Percentiles rank a stretch among this genome's conserved stretches.
Evolutionary conservation across 2,888 invertebrate species (phyloP).

Genomic region (Trichopria drosophilae): DNA sequence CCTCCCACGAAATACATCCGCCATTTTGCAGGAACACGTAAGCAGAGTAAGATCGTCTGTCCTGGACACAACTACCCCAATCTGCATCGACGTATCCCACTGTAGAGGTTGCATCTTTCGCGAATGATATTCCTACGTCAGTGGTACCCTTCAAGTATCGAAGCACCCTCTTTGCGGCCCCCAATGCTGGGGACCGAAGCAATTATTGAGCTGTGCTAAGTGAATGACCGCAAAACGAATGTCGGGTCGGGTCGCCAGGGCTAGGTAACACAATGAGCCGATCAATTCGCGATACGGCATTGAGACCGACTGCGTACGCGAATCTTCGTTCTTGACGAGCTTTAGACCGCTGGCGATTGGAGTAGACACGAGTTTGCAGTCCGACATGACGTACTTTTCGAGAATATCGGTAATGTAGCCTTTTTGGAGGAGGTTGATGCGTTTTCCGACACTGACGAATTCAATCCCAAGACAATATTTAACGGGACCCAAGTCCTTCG

Average conservation of each 20-base stretch:
- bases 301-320: not conserved
- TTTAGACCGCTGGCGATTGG: conserved; percentile 17
- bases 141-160: conserved; percentile 20
- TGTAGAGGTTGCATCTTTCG: not conserved
- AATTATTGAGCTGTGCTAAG: conserved; percentile 27
- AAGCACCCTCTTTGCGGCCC: conserved; percentile 20
- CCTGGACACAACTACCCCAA: conserved; percentile 17
- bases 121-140: conserved; percentile 3
- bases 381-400: conserved; percentile 2
- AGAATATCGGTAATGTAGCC: conserved; percentile 1
- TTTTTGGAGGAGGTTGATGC: too few species aligned
- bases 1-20: not conserved
- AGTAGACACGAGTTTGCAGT: conserved; percentile 6
- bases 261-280: conserved; percentile 27
- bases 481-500: conserved; percentile 7
- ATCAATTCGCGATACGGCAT: conserved; percentile 24
- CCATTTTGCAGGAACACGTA: conserved; percentile 2
- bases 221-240: conserved; percentile 26
- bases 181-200: conserved; percentile 18
- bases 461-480: conserved; percentile 15
- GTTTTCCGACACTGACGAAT: not conserved
- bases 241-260: too few species aligned
- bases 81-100: conserved; percentile 19
- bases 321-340: too few species aligned
- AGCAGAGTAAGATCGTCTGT: conserved; percentile 11